A percentile compares a stretch with the other conserved stretches of the same genome.
phyloP scores from a whole-genome alignment of 2,113 vertebrate species.

The Geococcyx californianus region DNA sequence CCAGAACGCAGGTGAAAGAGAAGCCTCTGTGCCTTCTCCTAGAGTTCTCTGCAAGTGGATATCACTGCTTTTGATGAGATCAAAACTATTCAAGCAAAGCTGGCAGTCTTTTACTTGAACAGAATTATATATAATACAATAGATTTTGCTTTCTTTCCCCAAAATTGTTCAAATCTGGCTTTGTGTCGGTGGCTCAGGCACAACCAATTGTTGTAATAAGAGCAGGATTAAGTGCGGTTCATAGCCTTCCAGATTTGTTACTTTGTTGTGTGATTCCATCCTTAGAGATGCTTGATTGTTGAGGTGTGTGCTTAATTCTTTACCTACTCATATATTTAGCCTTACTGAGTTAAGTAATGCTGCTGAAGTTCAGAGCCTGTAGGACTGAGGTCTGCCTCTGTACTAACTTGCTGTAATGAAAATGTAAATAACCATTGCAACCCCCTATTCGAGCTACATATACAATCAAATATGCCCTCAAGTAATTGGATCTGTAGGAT shows the following conservation, averaged over 20 bases:
- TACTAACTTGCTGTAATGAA: slow-evolving; percentile 34
- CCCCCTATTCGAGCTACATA: background rate
- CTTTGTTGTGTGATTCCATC: background rate
- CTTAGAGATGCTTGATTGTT: background rate
- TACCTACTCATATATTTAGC: background rate
- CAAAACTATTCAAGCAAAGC: background rate
- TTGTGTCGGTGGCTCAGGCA: background rate
- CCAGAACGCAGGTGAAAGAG: background rate
- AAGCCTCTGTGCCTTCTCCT: background rate
- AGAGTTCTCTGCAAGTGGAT: background rate
- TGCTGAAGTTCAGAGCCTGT: background rate
- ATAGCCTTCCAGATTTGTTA: background rate
- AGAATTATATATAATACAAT: background rate
- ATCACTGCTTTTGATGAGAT: background rate
- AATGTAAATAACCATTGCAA: slow-evolving; percentile 42
- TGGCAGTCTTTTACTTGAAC: background rate
- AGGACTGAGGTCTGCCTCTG: background rate
- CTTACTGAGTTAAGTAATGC: background rate
- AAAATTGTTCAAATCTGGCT: background rate
- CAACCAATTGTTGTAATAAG: slow-evolving; percentile 2
- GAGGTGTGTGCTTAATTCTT: background rate
- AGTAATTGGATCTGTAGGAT: slow-evolving; percentile 24
- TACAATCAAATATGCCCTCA: slow-evolving; percentile 40
- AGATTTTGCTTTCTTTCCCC: background rate
- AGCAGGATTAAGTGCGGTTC: slow-evolving; percentile 18